Evolutionary conservation across 2,888 invertebrate species (phyloP).

Genomic region (Unio delphinus): DNA sequence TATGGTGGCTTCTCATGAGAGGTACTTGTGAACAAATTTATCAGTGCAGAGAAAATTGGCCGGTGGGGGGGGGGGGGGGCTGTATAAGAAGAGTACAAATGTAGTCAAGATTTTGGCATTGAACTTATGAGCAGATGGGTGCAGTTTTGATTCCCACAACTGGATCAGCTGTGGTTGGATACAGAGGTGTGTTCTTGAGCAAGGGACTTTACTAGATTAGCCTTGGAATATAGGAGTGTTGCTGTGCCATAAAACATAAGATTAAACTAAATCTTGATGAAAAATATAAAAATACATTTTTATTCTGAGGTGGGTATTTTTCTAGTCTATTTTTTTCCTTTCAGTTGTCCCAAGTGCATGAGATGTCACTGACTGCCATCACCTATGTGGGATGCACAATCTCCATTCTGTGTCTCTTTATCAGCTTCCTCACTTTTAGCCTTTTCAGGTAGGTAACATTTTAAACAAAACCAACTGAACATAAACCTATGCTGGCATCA

Average conservation of each 20-base stretch:
- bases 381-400: slow-evolving; percentile 88
- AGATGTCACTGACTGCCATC: slow-evolving; percentile 77
- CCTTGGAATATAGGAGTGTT: not conserved
- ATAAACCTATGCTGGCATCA: too few relatives aligned
- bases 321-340: slow-evolving; percentile 6
- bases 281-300: not conserved
- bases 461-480: too few relatives aligned
- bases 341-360: slow-evolving; percentile 51
- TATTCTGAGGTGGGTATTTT: not conserved
- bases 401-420: slow-evolving; percentile 84
- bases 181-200: not conserved
- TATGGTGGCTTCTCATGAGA: too few relatives aligned
- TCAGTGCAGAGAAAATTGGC: too few relatives aligned
- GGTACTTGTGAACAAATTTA: too few relatives aligned
- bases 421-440: slow-evolving; percentile 86
- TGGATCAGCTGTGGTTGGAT: too few relatives aligned
- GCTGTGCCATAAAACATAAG: not conserved
- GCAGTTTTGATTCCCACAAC: too few relatives aligned
- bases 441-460: slow-evolving; percentile 80
- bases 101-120: too few relatives aligned
- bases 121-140: too few relatives aligned
- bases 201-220: not conserved
- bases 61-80: too few relatives aligned
- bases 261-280: not conserved
- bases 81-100: too few relatives aligned